phyloP scores from a whole-genome alignment of 2,888 invertebrate genomes.

The Candidula unifasciata region DNA sequence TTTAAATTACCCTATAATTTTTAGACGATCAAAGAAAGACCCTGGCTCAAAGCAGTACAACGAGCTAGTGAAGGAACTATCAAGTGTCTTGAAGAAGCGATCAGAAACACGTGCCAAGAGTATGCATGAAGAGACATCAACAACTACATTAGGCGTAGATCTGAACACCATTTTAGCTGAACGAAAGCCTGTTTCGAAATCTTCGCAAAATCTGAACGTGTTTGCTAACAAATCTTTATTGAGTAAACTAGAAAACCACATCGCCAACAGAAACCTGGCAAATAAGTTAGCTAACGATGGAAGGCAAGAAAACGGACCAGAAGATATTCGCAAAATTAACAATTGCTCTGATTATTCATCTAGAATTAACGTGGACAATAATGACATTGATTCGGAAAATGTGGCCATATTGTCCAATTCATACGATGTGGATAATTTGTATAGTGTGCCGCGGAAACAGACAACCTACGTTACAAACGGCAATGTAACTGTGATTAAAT shows the following conservation, averaged over 20 bases:
- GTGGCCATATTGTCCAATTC: not conserved
- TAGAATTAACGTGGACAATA: not conserved
- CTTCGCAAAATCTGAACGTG: constrained; percentile 58
- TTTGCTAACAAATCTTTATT: constrained; percentile 67
- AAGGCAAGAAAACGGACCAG: not conserved
- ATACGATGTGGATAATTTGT: not conserved
- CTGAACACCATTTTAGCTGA: not conserved
- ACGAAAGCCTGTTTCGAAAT: constrained; percentile 44
- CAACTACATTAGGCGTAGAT: not conserved
- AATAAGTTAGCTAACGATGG: not conserved
- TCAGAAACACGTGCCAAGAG: constrained; percentile 46
- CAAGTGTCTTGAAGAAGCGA: constrained; percentile 63
- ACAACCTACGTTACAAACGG: not conserved
- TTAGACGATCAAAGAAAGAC: constrained; percentile 68
- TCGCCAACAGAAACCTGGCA: constrained; percentile 52
- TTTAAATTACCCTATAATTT: constrained; percentile 66
- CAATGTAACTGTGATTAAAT: not conserved
- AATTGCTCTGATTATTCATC: not conserved
- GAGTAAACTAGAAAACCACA: constrained; percentile 66
- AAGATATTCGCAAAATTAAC: not conserved
- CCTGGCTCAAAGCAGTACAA: constrained; percentile 69
- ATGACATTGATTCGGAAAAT: not conserved
- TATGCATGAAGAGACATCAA: constrained; percentile 48
- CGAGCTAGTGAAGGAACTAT: constrained; percentile 65
- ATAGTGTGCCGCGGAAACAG: not conserved